These are phyloP conservation scores for Coleophora deauratella DNA, from an alignment of 2,888 invertebrate species.

Conservation along the genomic window DNA sequence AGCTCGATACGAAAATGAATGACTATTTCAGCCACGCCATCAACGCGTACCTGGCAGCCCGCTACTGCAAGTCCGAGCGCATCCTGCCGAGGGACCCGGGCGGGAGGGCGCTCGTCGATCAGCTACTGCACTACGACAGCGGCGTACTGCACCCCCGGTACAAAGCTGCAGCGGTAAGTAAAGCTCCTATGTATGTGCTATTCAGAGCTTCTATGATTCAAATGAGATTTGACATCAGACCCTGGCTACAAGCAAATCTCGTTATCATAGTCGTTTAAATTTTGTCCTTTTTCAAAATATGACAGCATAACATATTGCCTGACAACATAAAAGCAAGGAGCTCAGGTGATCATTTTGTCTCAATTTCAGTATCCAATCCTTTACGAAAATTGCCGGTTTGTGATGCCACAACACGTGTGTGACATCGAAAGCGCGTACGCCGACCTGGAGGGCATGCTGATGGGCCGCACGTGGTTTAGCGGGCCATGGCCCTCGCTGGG, in stretches of 20 bases:
- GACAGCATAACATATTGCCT: too few species aligned
- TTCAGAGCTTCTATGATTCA: neutral
- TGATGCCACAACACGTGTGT: conserved; percentile 39
- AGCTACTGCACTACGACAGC: conserved; percentile 40
- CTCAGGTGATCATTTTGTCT: too few species aligned
- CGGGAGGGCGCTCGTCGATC: conserved; percentile 37
- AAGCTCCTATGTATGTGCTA: too few species aligned
- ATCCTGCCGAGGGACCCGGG: conserved; percentile 39
- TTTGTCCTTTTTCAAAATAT: too few species aligned
- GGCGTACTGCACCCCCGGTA: conserved; percentile 42
- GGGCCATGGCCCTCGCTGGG: conserved; percentile 36
- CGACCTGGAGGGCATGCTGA: conserved; percentile 39
- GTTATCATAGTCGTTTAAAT: too few species aligned
- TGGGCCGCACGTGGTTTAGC: conserved; percentile 32
- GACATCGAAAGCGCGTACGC: conserved; percentile 39
- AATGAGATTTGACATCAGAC: too few species aligned
- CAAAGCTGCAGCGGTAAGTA: conserved; percentile 39
- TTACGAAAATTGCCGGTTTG: conserved; percentile 40
- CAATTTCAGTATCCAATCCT: conserved; percentile 41
- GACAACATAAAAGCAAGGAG: too few species aligned
- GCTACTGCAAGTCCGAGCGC: conserved; percentile 28
- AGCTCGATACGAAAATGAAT: too few species aligned
- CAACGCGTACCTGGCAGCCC: conserved; percentile 36
- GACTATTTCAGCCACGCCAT: conserved; percentile 39
- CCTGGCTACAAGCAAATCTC: too few species aligned